Evolutionary conservation across 1,140 invertebrate species (phyloP).

Genomic region (Drosophila nasuta): DNA sequence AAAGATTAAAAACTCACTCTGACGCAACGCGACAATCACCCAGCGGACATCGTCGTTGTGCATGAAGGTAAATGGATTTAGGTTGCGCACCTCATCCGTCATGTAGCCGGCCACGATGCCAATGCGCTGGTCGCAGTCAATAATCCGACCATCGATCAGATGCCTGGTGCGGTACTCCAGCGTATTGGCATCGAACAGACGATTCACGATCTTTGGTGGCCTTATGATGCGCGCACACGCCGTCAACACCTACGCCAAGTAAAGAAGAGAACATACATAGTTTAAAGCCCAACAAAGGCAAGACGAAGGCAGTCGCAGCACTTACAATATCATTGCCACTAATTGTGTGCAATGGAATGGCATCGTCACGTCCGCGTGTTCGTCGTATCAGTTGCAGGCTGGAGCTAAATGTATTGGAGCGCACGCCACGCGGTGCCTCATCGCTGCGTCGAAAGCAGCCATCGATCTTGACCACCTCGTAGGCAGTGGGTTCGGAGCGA

Average conservation of each 20-base stretch:
- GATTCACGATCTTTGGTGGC: slow-evolving; percentile 89
- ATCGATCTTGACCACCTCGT: slow-evolving; percentile 88
- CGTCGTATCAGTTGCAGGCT: slow-evolving; percentile 85
- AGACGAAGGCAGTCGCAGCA: slow-evolving; percentile 14
- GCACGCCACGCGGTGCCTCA: slow-evolving; percentile 83
- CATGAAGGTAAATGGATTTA: slow-evolving; percentile 94
- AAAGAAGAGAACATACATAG: background rate
- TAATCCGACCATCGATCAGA: slow-evolving; percentile 92
- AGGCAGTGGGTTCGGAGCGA: slow-evolving; percentile 88
- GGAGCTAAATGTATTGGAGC: slow-evolving; percentile 82
- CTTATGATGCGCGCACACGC: slow-evolving; percentile 88
- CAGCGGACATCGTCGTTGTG: slow-evolving; percentile 93
- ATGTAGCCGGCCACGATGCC: slow-evolving; percentile 94
- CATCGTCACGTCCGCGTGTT: slow-evolving; percentile 85
- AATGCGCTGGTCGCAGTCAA: slow-evolving; percentile 94
- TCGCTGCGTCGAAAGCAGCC: slow-evolving; percentile 86
- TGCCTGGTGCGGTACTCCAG: slow-evolving; percentile 95
- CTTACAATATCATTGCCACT: slow-evolving; percentile 87
- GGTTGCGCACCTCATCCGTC: slow-evolving; percentile 91
- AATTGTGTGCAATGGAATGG: slow-evolving; percentile 84
- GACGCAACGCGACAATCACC: slow-evolving; percentile 92
- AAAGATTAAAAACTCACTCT: slow-evolving; percentile 88
- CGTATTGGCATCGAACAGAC: slow-evolving; percentile 90
- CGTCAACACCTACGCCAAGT: slow-evolving; percentile 87
- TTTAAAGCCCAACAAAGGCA: background rate